Evolutionary conservation across 2,888 invertebrate genomes (phyloP).

Genomic region (Herminia tarsipennalis): DNA sequence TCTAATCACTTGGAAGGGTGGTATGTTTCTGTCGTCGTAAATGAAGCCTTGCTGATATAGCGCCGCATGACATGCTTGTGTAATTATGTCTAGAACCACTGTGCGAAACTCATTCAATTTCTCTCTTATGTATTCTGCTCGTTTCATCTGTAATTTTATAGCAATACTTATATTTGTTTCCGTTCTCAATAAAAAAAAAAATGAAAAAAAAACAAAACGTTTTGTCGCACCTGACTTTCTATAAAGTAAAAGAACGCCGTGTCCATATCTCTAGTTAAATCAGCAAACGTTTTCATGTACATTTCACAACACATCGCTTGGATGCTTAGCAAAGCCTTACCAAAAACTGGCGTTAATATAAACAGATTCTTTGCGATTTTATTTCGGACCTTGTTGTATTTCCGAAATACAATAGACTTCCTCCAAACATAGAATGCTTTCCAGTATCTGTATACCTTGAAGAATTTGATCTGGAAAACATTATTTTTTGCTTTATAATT

Average conservation of each 20-base stretch:
- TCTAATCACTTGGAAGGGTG: conserved; percentile 78
- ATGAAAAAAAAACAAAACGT: background rate
- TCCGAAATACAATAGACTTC: conserved; percentile 89
- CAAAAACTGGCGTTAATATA: conserved; percentile 89
- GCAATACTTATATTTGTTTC: background rate
- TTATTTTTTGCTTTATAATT: background rate
- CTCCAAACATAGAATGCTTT: conserved; percentile 94
- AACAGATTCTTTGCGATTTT: conserved; percentile 89
- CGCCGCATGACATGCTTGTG: conserved; percentile 90
- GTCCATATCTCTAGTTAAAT: conserved; percentile 80
- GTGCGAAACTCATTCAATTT: conserved; percentile 67
- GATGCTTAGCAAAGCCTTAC: conserved; percentile 89
- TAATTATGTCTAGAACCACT: conserved; percentile 74
- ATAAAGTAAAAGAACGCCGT: conserved; percentile 88
- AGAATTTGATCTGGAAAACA: conserved; percentile 87
- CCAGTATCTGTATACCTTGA: conserved; percentile 89
- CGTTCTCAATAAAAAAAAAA: background rate
- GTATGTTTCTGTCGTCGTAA: conserved; percentile 88
- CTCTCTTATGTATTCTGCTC: conserved; percentile 66
- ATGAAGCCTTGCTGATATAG: conserved; percentile 91
- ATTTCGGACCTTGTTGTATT: conserved; percentile 86
- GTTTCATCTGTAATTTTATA: conserved; percentile 74
- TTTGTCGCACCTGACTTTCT: conserved; percentile 86
- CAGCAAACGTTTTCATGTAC: conserved; percentile 87
- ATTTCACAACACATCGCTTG: conserved; percentile 89